Evolutionary conservation across 2,797 vertebrate genomes (phyloP), one percentile per base, ranked within the genome.

Genomic region (Furcifer pardalis): DNA sequence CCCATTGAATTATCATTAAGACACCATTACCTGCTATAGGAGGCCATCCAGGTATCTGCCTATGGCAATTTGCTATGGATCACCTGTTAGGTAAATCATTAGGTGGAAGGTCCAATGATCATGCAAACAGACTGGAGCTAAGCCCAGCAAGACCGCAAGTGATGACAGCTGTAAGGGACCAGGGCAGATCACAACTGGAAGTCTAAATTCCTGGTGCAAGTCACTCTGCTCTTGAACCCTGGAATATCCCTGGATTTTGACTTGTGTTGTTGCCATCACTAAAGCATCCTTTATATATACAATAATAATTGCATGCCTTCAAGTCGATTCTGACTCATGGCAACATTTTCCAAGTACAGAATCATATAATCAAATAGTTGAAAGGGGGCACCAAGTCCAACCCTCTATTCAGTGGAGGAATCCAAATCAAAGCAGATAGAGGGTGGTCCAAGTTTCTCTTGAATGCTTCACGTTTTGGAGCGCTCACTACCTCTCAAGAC

Each of bases 11-110:
- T 66, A 86, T 77, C 1, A 1, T 85, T 32, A 52, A 42, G 88
- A 49, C 84, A 86, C 84, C 13, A 49, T 82, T 68, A 13, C 69
- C n/a, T 17, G 9, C 25, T 1, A 1, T n/a, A 81, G 79, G 76
- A 77, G 63, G 71, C 65, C 49, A 84, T 69, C 40, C 0, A 69
- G 0, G n/a, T 27, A n/a, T 66, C 84, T 44, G 82, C 84, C 87
- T 79, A 76, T 77, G 89, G 88, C 90, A 89, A 71, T 79, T 92
- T 86, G 90, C 81, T 88, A 92, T 89, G 27, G 82, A 88, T 37
- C 42, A 86, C 81, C 91, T 87, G 86, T 88, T 90, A 85, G 84
- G 1, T 30, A 76, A 91, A 91, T 62, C 82, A 84, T 83, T 85
- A 84, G 46, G 60, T 27, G n/a, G 30, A 35, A 25, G 63, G 44